These are phyloP conservation scores for Scaptomyza tumidula DNA, from an alignment of 2,888 invertebrate species.

Conservation along the genomic window DNA sequence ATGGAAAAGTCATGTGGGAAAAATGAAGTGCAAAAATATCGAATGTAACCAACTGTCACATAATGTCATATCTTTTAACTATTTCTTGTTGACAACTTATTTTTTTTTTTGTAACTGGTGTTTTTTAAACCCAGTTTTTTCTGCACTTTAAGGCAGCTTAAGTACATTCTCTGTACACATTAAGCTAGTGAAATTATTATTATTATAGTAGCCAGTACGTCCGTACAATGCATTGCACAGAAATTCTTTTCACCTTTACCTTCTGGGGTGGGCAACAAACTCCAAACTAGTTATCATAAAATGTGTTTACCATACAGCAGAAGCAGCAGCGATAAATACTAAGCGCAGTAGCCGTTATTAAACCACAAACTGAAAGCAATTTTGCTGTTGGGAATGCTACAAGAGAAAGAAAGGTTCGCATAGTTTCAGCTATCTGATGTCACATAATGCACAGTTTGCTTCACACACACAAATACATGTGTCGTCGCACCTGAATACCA, in stretches of 20 bases:
- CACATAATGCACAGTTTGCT: constrained; percentile 66
- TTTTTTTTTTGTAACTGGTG: too few relatives aligned
- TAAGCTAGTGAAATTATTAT: not conserved
- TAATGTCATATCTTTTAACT: too few relatives aligned
- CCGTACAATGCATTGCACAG: not conserved
- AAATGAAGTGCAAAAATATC: too few relatives aligned
- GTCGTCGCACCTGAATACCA: constrained; percentile 19
- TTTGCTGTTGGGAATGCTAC: constrained; percentile 5
- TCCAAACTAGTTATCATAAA: constrained; percentile 10
- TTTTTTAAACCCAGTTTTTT: not conserved
- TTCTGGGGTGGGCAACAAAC: not conserved
- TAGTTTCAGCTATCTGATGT: constrained; percentile 62
- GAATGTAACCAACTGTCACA: too few relatives aligned
- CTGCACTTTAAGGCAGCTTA: not conserved
- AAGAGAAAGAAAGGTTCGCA: constrained; percentile 16
- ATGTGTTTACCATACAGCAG: constrained; percentile 5
- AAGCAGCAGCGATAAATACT: constrained; percentile 25
- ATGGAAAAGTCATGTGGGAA: too few relatives aligned
- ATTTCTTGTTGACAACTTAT: too few relatives aligned
- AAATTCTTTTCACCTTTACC: constrained; percentile 1
- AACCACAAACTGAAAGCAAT: constrained; percentile 18
- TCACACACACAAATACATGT: not conserved
- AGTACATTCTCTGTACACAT: not conserved
- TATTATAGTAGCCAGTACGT: not conserved
- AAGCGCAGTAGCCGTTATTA: constrained; percentile 26